Evolutionary conservation across 2,888 invertebrate genomes (phyloP), one percentile per base, ranked within the genome.

Genomic region (Miltochrista miniata): DNA sequence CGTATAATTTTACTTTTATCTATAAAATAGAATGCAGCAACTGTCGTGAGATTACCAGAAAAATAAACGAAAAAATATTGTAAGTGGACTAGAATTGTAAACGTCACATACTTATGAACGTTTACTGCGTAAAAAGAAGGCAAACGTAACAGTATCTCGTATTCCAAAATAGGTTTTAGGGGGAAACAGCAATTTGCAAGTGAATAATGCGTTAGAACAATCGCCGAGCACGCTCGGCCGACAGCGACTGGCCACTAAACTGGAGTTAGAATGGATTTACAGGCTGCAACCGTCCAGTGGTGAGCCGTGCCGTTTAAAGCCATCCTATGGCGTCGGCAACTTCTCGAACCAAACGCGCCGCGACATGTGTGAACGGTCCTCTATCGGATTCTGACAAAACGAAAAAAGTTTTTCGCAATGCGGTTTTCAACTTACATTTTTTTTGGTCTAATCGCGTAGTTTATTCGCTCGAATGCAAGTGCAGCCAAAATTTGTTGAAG

Each of bases 261-360:
- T 85, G 85, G 83, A 87, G 84, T 89, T 90, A 86, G 81, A 82
- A 82, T 79, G 85, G 84, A 90, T 90, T 90, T 89, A 90, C 86
- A 83, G 79, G 61, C 62, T 64, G 57, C 61, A 54, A 51, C 56
- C 67, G 61, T 65, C 72, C 63, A 49, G 52, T 31, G 48, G 47
- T 60, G 44, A 62, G 54, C 57, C 40, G 41, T 33, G 39, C 52
- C 54, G 59, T 54, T 54, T 56, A 39, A 49, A 40, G 58, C 47
- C 61, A 52, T 53, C 54, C 54, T 49, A 55, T 47, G 56, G 54
- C 60, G 48, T 46, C 38, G 53, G 61, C 69, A 66, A 69, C 68
- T 64, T 56, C 66, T 64, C 72, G 70, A 72, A 73, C 76, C 68
- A 66, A 72, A 68, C 72, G 74, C 83, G 73, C 85, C 83, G 73